Conservation (phyloP, 1,140 invertebrate species). For the Drosophila setifemur region DNA sequence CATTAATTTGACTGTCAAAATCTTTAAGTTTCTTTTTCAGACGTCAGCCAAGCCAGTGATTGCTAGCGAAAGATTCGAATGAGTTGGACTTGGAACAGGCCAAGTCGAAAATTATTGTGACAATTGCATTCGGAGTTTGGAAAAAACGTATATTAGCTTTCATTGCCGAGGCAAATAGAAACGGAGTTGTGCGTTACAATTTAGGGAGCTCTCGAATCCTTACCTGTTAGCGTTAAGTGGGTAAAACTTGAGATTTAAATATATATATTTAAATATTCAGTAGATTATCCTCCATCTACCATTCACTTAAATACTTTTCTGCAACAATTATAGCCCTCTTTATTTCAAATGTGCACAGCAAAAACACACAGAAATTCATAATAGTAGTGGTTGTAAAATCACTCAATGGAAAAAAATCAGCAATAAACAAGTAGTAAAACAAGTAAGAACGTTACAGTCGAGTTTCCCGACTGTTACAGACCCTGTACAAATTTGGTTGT, state of each 20-base stretch:
- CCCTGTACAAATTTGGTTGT: no score
- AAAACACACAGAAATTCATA: background rate
- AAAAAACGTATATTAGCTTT: constrained; percentile 24
- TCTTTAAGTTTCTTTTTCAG: constrained; percentile 37
- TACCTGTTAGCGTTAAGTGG: no score
- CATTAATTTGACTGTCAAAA: constrained; percentile 69
- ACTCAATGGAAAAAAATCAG: background rate
- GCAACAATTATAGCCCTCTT: constrained; percentile 15
- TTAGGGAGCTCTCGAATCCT: background rate
- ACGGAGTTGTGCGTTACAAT: background rate
- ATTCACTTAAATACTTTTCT: no score
- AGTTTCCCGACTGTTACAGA: no score
- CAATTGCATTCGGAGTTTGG: constrained; percentile 21
- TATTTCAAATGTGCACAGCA: constrained; percentile 1
- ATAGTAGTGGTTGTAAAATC: background rate
- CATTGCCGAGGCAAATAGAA: constrained; percentile 13
- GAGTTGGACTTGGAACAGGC: constrained; percentile 28
- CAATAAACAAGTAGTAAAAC: background rate
- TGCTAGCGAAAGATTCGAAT: constrained; percentile 1
- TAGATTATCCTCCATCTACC: no score
- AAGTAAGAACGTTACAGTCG: no score
- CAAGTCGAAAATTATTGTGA: constrained; percentile 10
- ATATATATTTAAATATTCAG: no score
- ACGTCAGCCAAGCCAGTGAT: no score
- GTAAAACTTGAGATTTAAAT: no score